A percentile compares a stretch with the other conserved stretches of the same genome.
phyloP scores from a whole-genome alignment of 2,888 invertebrate genomes.

The Drosophila ustulata region DNA sequence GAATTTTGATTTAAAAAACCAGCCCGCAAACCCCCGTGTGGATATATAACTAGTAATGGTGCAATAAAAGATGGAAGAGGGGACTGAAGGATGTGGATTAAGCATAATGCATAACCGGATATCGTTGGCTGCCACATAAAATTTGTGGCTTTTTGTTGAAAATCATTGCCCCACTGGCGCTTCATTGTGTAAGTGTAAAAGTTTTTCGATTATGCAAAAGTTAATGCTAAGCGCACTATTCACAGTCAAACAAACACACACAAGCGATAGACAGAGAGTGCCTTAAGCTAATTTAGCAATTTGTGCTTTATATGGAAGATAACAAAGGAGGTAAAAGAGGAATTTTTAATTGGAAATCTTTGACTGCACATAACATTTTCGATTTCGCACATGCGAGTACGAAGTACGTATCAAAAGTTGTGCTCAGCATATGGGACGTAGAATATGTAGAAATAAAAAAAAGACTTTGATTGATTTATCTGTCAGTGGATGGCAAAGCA shows the following conservation, averaged over 20 bases:
- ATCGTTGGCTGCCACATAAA: conserved; percentile 58
- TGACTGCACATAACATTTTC: conserved; percentile 53
- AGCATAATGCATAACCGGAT: conserved; percentile 37
- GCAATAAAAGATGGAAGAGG: background rate
- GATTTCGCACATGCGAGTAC: conserved; percentile 21
- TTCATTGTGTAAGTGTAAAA: conserved; percentile 61
- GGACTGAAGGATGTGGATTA: background rate
- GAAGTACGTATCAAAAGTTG: no score
- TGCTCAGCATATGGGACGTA: background rate
- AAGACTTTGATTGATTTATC: conserved; percentile 74
- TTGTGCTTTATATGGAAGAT: conserved; percentile 54
- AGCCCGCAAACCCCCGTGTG: background rate
- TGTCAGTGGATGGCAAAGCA: conserved; percentile 61
- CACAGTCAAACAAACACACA: conserved; percentile 11
- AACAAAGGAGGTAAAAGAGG: conserved; percentile 33
- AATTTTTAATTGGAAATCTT: conserved; percentile 78
- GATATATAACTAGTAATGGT: conserved; percentile 26
- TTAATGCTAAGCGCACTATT: conserved; percentile 41
- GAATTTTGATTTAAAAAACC: conserved; percentile 58
- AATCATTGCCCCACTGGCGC: conserved; percentile 57
- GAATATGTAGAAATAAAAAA: conserved; percentile 14
- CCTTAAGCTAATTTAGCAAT: conserved; percentile 71
- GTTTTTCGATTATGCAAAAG: conserved; percentile 76
- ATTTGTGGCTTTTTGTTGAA: conserved; percentile 56
- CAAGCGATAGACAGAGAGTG: conserved; percentile 16